Evolutionary conservation across 2,888 invertebrate genomes (phyloP).

Genomic region (Noctua comes): DNA sequence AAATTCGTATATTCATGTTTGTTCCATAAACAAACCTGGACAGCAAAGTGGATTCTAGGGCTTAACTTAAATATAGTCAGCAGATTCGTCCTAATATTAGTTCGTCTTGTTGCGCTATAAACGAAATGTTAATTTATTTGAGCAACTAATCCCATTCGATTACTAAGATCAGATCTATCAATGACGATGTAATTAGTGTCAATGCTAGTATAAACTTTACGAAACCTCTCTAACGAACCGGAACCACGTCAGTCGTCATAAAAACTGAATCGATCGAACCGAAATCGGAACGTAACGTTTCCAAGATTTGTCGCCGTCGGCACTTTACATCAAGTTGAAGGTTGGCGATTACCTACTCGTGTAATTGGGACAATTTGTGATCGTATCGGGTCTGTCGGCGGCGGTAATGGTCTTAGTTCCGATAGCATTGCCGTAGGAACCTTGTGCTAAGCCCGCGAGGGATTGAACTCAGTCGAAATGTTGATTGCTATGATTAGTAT

Average conservation of each 20-base stretch:
- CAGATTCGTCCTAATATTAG: not conserved
- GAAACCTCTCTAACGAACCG: constrained; percentile 47
- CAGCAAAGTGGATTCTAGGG: not conserved
- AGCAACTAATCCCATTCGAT: constrained; percentile 18
- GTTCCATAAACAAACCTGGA: constrained; percentile 7
- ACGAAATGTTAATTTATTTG: constrained; percentile 6
- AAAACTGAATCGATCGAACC: constrained; percentile 36
- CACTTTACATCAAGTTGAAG: constrained; percentile 66
- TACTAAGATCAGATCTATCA: constrained; percentile 34
- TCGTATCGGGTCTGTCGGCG: constrained; percentile 61
- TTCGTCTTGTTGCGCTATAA: not conserved
- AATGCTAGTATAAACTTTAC: constrained; percentile 51
- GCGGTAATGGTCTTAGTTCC: constrained; percentile 45
- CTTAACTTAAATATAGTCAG: not conserved
- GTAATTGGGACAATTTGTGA: constrained; percentile 68
- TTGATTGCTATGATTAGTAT: not conserved
- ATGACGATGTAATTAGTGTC: constrained; percentile 55
- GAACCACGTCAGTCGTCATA: constrained; percentile 41
- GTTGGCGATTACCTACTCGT: constrained; percentile 62
- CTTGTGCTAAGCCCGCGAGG: constrained; percentile 41
- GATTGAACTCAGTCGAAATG: constrained; percentile 13
- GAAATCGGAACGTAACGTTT: constrained; percentile 34
- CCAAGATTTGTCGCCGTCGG: constrained; percentile 57
- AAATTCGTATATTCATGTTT: constrained; percentile 43
- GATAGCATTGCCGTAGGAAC: constrained; percentile 24